A percentile compares a stretch with the other conserved stretches of the same genome.
Evolutionary conservation across 2,113 vertebrate species (phyloP).

Genomic region (Leucoraja erinaceus): DNA sequence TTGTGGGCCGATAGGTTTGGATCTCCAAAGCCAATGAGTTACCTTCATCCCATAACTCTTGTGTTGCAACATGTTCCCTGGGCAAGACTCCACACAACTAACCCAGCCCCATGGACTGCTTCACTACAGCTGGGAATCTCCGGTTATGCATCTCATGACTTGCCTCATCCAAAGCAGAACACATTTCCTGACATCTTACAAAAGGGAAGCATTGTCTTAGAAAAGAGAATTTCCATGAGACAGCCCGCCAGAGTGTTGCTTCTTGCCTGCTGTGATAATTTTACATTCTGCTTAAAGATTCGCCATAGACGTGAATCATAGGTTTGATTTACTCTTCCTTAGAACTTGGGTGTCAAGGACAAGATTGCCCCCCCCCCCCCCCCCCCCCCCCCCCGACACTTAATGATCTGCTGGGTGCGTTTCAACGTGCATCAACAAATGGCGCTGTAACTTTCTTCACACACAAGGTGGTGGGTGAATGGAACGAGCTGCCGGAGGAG

Average conservation of each 20-base stretch:
- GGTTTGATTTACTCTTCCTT: no score
- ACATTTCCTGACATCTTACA: not conserved
- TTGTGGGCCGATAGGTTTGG: no score
- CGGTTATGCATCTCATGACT: not conserved
- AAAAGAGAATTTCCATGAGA: not conserved
- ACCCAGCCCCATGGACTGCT: not conserved
- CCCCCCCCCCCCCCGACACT: no score
- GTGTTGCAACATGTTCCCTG: not conserved
- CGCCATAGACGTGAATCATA: not conserved
- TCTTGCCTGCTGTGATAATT: not conserved
- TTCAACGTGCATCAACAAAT: no score
- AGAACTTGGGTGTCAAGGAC: no score
- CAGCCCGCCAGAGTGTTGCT: not conserved
- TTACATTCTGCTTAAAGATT: not conserved
- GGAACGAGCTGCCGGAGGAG: no score
- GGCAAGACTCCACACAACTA: not conserved
- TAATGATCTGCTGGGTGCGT: no score
- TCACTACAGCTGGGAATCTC: not conserved
- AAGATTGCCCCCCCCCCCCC: no score
- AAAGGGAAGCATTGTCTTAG: not conserved
- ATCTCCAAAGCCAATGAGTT: not conserved
- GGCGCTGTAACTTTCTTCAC: no score
- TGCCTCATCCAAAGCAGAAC: not conserved
- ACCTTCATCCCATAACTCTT: not conserved
- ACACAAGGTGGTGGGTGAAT: no score